Percentiles rank a stretch among this genome's conserved stretches.
Evolutionary conservation across 2,113 vertebrate species (phyloP).

Genomic region (Chrysemys picta): DNA sequence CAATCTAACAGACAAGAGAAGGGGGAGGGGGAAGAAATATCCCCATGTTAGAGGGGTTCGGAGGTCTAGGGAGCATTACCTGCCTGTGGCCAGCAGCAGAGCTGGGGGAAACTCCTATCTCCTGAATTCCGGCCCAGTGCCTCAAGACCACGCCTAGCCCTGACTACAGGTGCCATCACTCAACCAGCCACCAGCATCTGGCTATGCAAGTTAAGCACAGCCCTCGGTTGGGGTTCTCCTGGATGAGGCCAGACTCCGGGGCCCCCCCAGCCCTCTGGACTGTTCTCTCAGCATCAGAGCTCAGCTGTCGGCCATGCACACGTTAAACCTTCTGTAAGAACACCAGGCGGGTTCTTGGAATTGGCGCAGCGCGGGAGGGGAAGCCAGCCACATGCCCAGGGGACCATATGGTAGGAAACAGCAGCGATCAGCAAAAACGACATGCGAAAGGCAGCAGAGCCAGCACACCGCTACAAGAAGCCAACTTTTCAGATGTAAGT

Average conservation of each 20-base stretch:
- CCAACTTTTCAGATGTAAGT: conserved; percentile 41
- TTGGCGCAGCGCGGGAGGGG: neutral
- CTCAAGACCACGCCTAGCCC: neutral
- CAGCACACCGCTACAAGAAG: conserved; percentile 48
- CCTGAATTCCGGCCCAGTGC: neutral
- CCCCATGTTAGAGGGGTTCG: neutral
- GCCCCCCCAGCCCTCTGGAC: neutral
- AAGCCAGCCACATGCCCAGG: conserved; percentile 47
- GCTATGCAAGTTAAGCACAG: neutral
- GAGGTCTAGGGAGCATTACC: neutral
- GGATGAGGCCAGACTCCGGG: neutral
- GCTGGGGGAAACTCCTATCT: neutral
- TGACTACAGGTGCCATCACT: neutral
- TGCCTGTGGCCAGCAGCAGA: neutral
- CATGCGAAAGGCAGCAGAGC: conserved; percentile 55
- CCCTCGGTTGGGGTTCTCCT: neutral
- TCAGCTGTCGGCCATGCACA: neutral
- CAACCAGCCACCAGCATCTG: neutral
- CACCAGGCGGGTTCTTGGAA: neutral
- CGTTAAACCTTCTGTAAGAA: neutral
- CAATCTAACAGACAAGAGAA: neutral
- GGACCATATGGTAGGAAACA: conserved; percentile 66
- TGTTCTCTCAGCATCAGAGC: neutral
- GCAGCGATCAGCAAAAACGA: conserved; percentile 65
- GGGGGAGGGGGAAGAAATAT: neutral